phyloP scores from a whole-genome alignment of 2,888 invertebrate genomes.

The Ptilodon capucinus region DNA sequence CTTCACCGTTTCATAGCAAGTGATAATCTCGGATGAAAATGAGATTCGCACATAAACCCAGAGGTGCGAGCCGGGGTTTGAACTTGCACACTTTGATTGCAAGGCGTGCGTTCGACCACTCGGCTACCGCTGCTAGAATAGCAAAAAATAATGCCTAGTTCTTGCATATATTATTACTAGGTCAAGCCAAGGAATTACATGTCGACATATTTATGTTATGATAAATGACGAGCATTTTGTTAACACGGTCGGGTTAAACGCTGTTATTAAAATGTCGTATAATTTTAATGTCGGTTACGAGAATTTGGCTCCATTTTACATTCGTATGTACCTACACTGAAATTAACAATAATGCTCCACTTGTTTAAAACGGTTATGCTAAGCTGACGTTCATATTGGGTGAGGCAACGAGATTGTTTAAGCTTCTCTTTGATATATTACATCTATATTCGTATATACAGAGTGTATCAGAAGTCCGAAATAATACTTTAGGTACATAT shows the following conservation, averaged over 20 bases:
- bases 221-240: not conserved
- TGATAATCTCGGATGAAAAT: too few species aligned
- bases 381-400: not conserved
- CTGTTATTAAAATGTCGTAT: constrained; percentile 21
- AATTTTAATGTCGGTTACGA: constrained; percentile 6
- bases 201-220: constrained; percentile 1
- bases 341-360: constrained; percentile 14
- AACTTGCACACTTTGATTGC: too few species aligned
- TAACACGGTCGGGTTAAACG: constrained; percentile 2
- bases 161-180: not conserved
- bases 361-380: constrained; percentile 1
- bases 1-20: too few species aligned
- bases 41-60: too few species aligned
- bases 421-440: not conserved
- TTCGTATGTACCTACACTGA: constrained; percentile 10
- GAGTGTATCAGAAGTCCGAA: too few species aligned
- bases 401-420: not conserved
- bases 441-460: not conserved
- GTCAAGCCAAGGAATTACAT: constrained; percentile 29
- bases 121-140: too few species aligned
- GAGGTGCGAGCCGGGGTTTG: too few species aligned
- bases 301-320: constrained; percentile 11
- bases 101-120: too few species aligned
- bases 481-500: too few species aligned
- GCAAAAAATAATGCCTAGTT: too few species aligned